Evolutionary conservation across 1,140 invertebrate species (phyloP).

Genomic region (Dendroctonus valens): DNA sequence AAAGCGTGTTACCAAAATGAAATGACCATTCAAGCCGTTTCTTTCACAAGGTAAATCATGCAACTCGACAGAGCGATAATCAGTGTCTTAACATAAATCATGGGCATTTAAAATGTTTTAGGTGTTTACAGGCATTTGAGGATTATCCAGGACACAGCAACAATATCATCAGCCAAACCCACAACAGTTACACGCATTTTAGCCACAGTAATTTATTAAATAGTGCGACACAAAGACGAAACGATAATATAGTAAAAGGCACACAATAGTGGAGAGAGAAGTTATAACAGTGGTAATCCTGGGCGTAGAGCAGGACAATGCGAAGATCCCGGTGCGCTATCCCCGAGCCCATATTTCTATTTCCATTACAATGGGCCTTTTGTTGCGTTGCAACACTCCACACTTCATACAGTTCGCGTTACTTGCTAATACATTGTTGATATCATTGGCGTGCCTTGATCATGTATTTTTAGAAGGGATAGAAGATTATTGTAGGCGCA

Average conservation of each 20-base stretch:
- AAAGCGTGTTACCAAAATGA: too few relatives aligned
- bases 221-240: conserved; percentile 19
- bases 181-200: conserved; percentile 28
- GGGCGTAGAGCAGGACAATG: conserved; percentile 31
- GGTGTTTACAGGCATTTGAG: conserved; percentile 29
- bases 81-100: conserved; percentile 13
- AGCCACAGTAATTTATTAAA: conserved; percentile 33
- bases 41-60: too few relatives aligned
- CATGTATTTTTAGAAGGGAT: neutral
- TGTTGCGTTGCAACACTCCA: conserved; percentile 26
- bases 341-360: conserved; percentile 27
- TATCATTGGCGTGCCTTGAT: conserved; percentile 19
- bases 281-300: conserved; percentile 34
- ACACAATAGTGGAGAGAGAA: conserved; percentile 25
- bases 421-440: conserved; percentile 31
- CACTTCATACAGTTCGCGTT: conserved; percentile 25
- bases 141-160: conserved; percentile 25
- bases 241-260: conserved; percentile 23
- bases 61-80: too few relatives aligned
- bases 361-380: conserved; percentile 34
- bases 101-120: conserved; percentile 23
- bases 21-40: too few relatives aligned
- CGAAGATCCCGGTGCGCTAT: conserved; percentile 31
- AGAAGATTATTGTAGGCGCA: too few relatives aligned
- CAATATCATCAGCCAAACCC: conserved; percentile 28